Evolutionary conservation across 2,888 invertebrate species (phyloP).

Genomic region (Synanthedon formicaeformis): DNA sequence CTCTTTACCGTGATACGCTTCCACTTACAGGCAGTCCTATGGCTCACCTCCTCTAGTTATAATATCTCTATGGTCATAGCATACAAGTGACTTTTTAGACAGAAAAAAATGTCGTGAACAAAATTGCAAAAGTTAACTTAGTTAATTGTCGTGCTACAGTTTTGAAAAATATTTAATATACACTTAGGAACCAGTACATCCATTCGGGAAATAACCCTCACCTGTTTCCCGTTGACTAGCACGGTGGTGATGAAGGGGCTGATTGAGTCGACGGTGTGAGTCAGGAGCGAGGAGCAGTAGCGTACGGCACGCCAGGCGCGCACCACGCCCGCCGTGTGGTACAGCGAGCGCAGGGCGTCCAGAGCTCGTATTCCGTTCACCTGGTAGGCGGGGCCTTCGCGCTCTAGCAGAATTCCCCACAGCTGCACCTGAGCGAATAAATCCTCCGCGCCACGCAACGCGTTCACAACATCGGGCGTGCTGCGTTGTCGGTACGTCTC

Average conservation of each 20-base stretch:
- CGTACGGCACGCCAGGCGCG: slow-evolving; percentile 94
- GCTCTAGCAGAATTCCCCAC: slow-evolving; percentile 83
- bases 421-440: slow-evolving; percentile 86
- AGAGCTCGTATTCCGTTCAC: slow-evolving; percentile 70
- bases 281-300: slow-evolving; percentile 92
- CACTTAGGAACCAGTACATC: no score
- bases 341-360: slow-evolving; percentile 78
- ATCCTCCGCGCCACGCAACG: slow-evolving; percentile 76
- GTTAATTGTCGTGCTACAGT: no score
- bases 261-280: slow-evolving; percentile 96
- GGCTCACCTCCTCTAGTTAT: no score
- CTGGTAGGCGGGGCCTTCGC: slow-evolving; percentile 83
- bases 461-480: slow-evolving; percentile 80
- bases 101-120: no score
- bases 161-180: no score
- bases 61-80: no score
- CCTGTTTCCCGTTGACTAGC: slow-evolving; percentile 97
- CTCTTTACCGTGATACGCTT: no score
- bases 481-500: slow-evolving; percentile 74
- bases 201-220: slow-evolving; percentile 43
- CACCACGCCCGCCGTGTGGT: slow-evolving; percentile 86
- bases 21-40: no score
- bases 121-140: no score
- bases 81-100: no score
- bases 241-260: slow-evolving; percentile 98